Evolutionary conservation across 2,113 vertebrate genomes (phyloP), one percentile per base, ranked within the genome.

Genomic region (Scomber colias): DNA sequence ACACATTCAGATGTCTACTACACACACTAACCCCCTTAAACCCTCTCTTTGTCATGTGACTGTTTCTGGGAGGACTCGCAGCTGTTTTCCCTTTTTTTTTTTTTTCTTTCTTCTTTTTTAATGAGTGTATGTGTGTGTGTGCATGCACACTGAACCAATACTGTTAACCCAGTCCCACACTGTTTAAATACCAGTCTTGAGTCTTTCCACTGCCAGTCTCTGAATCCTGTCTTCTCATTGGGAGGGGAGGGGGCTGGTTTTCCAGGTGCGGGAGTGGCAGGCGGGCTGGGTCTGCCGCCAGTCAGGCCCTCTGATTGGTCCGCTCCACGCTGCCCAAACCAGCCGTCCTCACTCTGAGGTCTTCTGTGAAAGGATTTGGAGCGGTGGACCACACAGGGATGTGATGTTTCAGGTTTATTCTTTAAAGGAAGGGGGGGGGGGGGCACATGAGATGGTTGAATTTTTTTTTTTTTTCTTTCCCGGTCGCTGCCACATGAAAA

Each of bases 161-260:
- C 91, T 93, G 91, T 91, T 91, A 57, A 86, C 73, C 82, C 91
- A 91, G 92, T 93, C 92, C 89, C 91, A 93, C 92, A 93, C 92
- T 93, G 90, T 89, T 84, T 79, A 81, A 90, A 77, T 67, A 68
- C 74, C 74, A 73, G 79, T 87, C 86, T 81, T 67, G 51, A 84
- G 84, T 89, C 84, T 91, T 87, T 90, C 78, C 83, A 79, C 85
- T 85, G 86, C 91, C 84, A 70, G 68, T 77, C 44, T 81, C 77
- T 71, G 57, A 74, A 66, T 84, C 85, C 75, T 54, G 59, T 50
- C 53, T 59, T 60, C 65, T 61, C 54, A 19, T 11, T 11, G 21
- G 1, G n/a, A 31, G 65, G 55, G 45, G 14, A 21, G 24, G 24
- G 24, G 24, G 82, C 65, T 66, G 71, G 49, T 79, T 55, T 61